phyloP scores from a whole-genome alignment of 2,113 vertebrate genomes.

The Tragelaphus strepsiceros region DNA sequence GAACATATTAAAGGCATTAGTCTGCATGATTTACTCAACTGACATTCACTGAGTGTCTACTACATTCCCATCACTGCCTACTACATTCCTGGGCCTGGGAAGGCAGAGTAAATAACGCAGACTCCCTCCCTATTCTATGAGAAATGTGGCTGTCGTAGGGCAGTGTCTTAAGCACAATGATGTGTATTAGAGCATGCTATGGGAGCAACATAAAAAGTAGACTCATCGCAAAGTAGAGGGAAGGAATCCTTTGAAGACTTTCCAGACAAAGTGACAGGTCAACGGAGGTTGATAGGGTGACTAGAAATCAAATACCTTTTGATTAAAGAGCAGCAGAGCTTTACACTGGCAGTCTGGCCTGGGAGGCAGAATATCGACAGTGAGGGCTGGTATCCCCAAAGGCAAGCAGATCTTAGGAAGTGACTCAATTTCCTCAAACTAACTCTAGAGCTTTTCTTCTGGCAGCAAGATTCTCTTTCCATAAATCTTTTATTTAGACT shows the following conservation, averaged over 20 bases:
- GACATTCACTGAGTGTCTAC: neutral
- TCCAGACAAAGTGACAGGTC: neutral
- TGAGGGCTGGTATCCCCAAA: neutral
- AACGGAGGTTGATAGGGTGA: neutral
- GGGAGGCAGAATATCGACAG: neutral
- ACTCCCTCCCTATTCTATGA: neutral
- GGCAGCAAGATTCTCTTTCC: neutral
- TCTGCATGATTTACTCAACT: neutral
- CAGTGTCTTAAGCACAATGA: neutral
- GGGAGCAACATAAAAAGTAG: neutral
- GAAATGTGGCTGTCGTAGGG: neutral
- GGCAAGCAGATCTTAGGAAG: neutral
- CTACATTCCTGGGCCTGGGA: neutral
- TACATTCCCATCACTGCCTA: neutral
- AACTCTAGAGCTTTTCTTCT: neutral
- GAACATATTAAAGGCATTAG: neutral
- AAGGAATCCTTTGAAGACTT: neutral
- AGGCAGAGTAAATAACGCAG: neutral
- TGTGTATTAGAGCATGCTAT: neutral
- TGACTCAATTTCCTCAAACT: neutral
- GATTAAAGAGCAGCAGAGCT: neutral
- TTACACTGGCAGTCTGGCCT: neutral
- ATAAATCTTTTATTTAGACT: neutral
- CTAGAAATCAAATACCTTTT: neutral
- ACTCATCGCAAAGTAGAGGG: neutral